phyloP scores from a whole-genome alignment of 1,140 invertebrate genomes.

The Camponotus pennsylvanicus region DNA sequence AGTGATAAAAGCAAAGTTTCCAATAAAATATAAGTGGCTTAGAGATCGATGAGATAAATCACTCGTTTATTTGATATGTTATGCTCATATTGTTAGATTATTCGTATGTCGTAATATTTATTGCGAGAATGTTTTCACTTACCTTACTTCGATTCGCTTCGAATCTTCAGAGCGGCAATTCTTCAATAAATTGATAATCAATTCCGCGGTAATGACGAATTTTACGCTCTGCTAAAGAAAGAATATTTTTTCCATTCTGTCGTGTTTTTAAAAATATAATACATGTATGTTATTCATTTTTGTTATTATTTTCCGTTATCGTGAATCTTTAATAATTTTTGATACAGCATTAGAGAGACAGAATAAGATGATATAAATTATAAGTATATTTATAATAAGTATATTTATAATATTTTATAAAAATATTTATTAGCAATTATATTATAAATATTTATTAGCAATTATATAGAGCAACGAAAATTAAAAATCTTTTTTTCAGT shows the following conservation, averaged over 20 bases:
- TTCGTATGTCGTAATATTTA: neutral
- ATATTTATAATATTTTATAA: too few species aligned
- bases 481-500: neutral
- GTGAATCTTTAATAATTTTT: too few species aligned
- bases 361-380: neutral
- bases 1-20: neutral
- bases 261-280: slow-evolving; percentile 7
- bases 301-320: neutral
- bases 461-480: neutral
- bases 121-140: slow-evolving; percentile 7
- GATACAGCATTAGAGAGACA: neutral
- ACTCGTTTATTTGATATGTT: neutral
- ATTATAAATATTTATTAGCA: neutral
- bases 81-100: too few species aligned
- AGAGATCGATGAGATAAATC: neutral
- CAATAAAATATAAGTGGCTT: neutral
- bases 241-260: neutral
- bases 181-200: neutral
- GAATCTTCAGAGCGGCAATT: neutral
- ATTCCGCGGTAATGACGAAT: neutral
- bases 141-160: slow-evolving; percentile 22
- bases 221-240: neutral
- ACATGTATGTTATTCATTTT: neutral
- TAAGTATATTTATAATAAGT: neutral
- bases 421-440: neutral